Evolutionary conservation across 2,888 invertebrate genomes (phyloP), one percentile per base, ranked within the genome.

Genomic region (Buathra laborator): DNA sequence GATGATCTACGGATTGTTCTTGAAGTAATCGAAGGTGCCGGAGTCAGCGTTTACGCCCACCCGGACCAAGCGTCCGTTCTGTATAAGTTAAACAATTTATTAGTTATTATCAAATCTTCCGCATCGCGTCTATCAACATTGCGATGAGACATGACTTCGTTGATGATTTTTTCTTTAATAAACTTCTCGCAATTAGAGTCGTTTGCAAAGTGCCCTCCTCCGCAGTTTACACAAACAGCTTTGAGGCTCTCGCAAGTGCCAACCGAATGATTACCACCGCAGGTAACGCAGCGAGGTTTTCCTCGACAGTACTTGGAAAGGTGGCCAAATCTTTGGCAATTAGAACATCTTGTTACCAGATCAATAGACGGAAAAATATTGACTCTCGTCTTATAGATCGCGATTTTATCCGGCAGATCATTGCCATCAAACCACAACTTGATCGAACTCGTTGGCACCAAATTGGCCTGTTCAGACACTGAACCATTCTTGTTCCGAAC

Each of bases 311-410:
- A 2, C 19, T 66, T 66, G 2, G 7, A 16, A 1, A 44, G 10
- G 19, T 66, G 66, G 3, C 66, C 66, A 19, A 66, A 66, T 14
- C 66, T 66, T 9, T 32, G 70, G 3, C 70, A 70, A 2, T 70
- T 51, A 3, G 14, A 14, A 6, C 37, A 70, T 0, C n/a, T 10
- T 6, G n/a, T 70, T 2, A 70, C 32, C 32, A 7, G 24, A 7
- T 16, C 32, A 7, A 51, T 51, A 10, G 16, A 70, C 29, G 46
- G 46, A 1, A n/a, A 48, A 9, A 70, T n/a, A n/a, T n/a, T 70
- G 1, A 51, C 51, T 32, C n/a, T 51, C 5, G 32, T 32, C 32
- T 51, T 70, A 32, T 32, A 51, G n/a, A 70, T 70, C 2, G 14
- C 2, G 24, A 70, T 29, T 10, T 16, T 2, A 19, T 70, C 29